These are phyloP conservation scores for Therioaphis trifolii DNA, from an alignment of 2,888 invertebrate species.

Conservation along the genomic window DNA sequence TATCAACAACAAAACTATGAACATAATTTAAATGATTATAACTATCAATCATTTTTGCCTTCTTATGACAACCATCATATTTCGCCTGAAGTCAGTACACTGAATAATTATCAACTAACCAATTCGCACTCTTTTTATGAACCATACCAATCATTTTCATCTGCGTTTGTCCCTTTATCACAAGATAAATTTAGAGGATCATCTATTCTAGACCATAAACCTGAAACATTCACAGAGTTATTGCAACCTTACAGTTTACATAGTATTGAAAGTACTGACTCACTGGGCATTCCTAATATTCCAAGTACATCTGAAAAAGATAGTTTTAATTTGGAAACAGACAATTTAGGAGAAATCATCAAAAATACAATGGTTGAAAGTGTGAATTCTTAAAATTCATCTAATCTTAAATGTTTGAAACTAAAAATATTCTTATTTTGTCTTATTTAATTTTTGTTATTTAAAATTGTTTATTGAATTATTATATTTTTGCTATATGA, in stretches of 20 bases:
- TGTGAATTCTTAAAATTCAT: constrained; percentile 78
- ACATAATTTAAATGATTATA: constrained; percentile 48
- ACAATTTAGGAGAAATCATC: constrained; percentile 91
- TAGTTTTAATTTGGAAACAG: constrained; percentile 72
- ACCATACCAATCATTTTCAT: constrained; percentile 39
- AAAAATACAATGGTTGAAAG: constrained; percentile 93
- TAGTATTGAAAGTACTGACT: constrained; percentile 22
- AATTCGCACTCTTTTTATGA: constrained; percentile 29
- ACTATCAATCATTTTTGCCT: constrained; percentile 48
- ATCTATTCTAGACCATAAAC: constrained; percentile 24
- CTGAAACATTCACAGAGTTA: constrained; percentile 42
- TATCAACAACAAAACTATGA: constrained; percentile 49
- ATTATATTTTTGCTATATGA: neutral
- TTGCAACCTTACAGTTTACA: constrained; percentile 45
- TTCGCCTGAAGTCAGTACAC: constrained; percentile 19
- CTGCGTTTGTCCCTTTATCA: constrained; percentile 39
- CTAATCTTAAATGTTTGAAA: neutral
- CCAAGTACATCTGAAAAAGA: constrained; percentile 47
- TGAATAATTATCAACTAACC: constrained; percentile 18
- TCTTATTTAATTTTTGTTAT: neutral
- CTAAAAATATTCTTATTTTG: neutral
- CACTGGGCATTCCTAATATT: constrained; percentile 34
- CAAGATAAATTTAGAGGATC: constrained; percentile 5
- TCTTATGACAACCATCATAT: constrained; percentile 39
- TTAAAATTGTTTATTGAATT: neutral